A percentile compares a stretch with the other conserved stretches of the same genome.
Conservation (phyloP, 2,113 vertebrate genomes). For the Thinocorus orbignyianus region DNA sequence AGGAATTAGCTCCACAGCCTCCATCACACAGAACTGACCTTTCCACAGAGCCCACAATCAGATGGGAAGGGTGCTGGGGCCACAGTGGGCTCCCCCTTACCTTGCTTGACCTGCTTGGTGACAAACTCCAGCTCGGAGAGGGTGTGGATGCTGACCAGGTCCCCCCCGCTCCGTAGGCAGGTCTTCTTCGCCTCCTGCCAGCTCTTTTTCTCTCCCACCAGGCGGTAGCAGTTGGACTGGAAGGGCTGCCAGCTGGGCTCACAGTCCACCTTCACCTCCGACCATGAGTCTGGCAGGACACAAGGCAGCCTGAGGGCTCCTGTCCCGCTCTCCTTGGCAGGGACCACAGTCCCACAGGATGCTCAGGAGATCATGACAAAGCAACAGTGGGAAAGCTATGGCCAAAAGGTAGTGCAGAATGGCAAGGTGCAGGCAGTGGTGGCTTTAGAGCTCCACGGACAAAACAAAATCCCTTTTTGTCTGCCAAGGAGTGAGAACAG, state of each 20-base stretch:
- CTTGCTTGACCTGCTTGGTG: conserved; percentile 86
- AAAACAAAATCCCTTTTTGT: background rate
- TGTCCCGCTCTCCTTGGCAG: background rate
- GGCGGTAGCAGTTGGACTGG: conserved; percentile 91
- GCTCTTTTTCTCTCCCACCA: conserved; percentile 84
- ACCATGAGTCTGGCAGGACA: conserved; percentile 68
- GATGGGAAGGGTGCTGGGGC: background rate
- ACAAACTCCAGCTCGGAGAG: conserved; percentile 92
- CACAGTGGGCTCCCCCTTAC: conserved; percentile 35
- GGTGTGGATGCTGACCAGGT: conserved; percentile 93
- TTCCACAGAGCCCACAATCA: rapidly evolving
- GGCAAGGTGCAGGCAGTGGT: background rate
- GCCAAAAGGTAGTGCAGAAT: background rate
- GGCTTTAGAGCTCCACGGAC: background rate
- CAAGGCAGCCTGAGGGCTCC: background rate
- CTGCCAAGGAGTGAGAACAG: background rate
- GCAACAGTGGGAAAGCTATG: rapidly evolving
- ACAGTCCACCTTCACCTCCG: conserved; percentile 84
- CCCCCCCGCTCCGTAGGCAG: conserved; percentile 87
- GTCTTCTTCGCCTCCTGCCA: conserved; percentile 88
- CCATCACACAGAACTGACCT: background rate
- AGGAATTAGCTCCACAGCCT: background rate
- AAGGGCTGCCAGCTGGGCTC: conserved; percentile 92
- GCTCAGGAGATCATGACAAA: background rate
- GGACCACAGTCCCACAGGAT: rapidly evolving